phyloP scores from a whole-genome alignment of 1,140 invertebrate species.

The Aphis gossypii region DNA sequence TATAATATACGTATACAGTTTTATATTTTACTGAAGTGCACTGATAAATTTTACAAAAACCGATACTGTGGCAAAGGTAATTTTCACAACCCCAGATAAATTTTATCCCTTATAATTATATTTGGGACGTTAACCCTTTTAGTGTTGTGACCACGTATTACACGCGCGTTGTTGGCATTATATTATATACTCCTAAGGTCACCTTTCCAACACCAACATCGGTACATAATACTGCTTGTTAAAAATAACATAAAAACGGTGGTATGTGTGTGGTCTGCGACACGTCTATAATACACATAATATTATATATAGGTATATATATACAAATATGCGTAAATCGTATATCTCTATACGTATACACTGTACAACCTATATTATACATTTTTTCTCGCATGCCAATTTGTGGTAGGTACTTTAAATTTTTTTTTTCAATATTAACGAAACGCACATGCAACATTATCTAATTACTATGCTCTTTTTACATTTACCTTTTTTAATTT shows the following conservation, averaged over 20 bases:
- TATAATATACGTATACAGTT: not conserved
- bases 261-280: not conserved
- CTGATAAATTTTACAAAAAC: conserved; percentile 35
- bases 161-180: not conserved
- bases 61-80: conserved; percentile 7
- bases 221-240: not conserved
- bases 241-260: not conserved
- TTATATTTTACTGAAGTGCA: not conserved
- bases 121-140: conserved; percentile 7
- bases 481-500: not conserved
- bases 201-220: not conserved
- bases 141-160: not conserved
- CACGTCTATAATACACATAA: not conserved
- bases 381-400: not conserved
- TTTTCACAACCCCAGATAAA: conserved; percentile 40
- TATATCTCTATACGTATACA: not conserved
- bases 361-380: not conserved
- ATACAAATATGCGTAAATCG: not conserved
- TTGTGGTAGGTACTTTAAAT: not conserved
- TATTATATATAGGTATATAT: no score
- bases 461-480: not conserved
- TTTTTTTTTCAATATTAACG: not conserved
- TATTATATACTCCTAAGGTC: not conserved
- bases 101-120: conserved; percentile 43
- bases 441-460: not conserved